These are phyloP conservation scores for Didymodactylos carnosus DNA, from an alignment of 2,888 invertebrate species.

Conservation along the genomic window DNA sequence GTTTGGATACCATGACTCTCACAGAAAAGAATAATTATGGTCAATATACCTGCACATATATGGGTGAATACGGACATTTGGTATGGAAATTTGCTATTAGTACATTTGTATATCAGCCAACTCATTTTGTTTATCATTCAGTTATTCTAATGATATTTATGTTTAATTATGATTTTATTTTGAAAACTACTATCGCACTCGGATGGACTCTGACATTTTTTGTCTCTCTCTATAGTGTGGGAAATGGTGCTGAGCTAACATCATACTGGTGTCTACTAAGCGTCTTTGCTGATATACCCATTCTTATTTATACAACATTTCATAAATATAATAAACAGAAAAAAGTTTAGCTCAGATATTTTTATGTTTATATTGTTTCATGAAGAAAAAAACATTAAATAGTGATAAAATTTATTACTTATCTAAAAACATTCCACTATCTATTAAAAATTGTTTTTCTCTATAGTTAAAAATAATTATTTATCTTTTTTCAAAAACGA, in stretches of 20 bases:
- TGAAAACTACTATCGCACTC: not conserved
- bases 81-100: not conserved
- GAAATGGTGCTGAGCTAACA: not conserved
- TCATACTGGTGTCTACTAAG: not conserved
- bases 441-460: no score
- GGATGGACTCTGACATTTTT: not conserved
- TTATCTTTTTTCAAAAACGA: no score
- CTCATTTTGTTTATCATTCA: not conserved
- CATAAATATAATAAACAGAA: not conserved
- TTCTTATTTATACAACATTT: not conserved
- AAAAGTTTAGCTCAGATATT: no score
- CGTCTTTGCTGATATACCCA: not conserved
- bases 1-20: no score
- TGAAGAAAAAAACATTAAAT: no score
- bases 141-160: not conserved
- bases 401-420: no score
- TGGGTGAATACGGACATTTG: not conserved
- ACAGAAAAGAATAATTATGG: not conserved
- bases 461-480: no score
- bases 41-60: not conserved
- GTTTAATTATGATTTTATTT: not conserved
- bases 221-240: not conserved
- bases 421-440: no score
- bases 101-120: not conserved
- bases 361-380: no score